These are phyloP conservation scores for Sycophila sp. DNA, from an alignment of 1,140 invertebrate species.

Conservation along the genomic window DNA sequence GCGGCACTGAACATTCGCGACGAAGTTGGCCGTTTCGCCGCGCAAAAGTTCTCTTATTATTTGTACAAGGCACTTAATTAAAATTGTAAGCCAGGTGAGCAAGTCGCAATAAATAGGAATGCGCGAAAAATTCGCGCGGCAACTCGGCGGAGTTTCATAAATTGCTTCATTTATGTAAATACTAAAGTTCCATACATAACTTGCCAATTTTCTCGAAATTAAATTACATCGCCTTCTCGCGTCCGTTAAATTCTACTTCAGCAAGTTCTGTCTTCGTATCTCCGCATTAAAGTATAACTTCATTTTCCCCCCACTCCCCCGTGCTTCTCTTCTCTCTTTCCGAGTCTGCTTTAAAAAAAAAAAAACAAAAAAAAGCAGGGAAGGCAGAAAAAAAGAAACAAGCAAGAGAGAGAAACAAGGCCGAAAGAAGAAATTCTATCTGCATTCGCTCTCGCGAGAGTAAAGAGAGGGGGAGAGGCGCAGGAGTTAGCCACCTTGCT, in stretches of 20 bases:
- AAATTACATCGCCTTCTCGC: conserved; percentile 26
- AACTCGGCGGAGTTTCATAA: conserved; percentile 23
- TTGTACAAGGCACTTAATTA: conserved; percentile 13
- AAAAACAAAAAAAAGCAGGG: not conserved
- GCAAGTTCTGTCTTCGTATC: conserved; percentile 31
- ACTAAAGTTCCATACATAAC: conserved; percentile 32
- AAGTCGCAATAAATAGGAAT: conserved; percentile 13
- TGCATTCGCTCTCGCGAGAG: conserved; percentile 11
- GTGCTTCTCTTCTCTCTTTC: conserved; percentile 6
- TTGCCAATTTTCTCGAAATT: conserved; percentile 37
- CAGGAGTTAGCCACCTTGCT: not conserved
- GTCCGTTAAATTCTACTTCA: conserved; percentile 23
- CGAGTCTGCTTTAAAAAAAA: not conserved
- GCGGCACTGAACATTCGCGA: not conserved
- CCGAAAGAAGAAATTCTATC: conserved; percentile 21
- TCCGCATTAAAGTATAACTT: conserved; percentile 34
- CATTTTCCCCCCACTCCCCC: not conserved
- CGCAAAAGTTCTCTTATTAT: conserved; percentile 5
- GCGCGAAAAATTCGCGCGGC: not conserved
- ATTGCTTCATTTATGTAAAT: conserved; percentile 33
- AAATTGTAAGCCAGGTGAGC: not conserved
- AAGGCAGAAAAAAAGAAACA: not conserved
- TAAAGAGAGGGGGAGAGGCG: not conserved
- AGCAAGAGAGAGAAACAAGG: conserved; percentile 13
- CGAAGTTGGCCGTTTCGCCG: not conserved